These are phyloP conservation scores for Tympanuchus pallidicinctus DNA, from an alignment of 2,113 vertebrate species.

Conservation along the genomic window DNA sequence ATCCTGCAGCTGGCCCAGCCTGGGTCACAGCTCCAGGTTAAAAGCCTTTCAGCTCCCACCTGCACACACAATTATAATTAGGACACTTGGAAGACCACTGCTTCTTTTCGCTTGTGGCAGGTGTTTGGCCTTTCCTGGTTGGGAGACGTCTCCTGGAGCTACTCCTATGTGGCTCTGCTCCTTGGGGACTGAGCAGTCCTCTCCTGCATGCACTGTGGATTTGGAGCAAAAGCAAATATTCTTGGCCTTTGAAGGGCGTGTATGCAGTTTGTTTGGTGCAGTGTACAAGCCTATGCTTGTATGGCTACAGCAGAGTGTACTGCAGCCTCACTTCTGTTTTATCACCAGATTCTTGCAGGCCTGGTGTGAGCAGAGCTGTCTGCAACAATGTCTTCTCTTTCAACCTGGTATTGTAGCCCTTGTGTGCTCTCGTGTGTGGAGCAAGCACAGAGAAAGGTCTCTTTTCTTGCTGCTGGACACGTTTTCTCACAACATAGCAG, in stretches of 20 bases:
- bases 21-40: neutral
- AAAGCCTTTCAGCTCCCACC: neutral
- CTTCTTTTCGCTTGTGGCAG: neutral
- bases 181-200: neutral
- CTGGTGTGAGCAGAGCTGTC: neutral
- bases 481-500: neutral
- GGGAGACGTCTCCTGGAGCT: neutral
- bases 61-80: neutral
- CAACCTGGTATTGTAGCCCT: fast-evolving
- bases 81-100: neutral
- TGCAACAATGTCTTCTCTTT: neutral
- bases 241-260: neutral
- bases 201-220: neutral
- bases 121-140: neutral
- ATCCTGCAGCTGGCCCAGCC: neutral
- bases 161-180: fast-evolving
- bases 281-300: neutral
- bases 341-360: neutral
- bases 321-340: fast-evolving
- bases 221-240: neutral
- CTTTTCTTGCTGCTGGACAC: neutral
- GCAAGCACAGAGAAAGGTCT: fast-evolving
- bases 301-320: neutral
- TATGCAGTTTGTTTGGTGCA: neutral
- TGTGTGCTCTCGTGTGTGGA: neutral